phyloP scores from a whole-genome alignment of 92 coral and sea anemone genomes.

The Epizoanthus fatuus region DNA sequence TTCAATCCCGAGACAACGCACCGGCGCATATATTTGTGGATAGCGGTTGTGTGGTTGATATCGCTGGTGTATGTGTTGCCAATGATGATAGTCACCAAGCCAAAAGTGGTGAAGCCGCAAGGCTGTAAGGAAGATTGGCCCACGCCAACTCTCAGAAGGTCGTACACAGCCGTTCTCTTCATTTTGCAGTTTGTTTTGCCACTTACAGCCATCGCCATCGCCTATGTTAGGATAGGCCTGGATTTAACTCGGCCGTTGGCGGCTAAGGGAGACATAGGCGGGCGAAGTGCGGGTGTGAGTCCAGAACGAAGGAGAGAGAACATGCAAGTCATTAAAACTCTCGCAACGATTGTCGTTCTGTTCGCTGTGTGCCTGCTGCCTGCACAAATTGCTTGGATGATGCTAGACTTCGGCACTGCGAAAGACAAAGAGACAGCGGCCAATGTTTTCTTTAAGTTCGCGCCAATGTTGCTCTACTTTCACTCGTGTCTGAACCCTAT shows the following conservation, averaged over 20 bases:
- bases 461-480: conserved; percentile 85
- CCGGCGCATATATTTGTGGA: conserved; percentile 79
- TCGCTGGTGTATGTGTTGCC: conserved; percentile 85
- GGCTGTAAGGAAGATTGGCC: conserved; percentile 93
- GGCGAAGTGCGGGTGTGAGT: conserved; percentile 41
- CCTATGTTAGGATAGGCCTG: conserved; percentile 90
- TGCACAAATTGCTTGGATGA: conserved; percentile 95
- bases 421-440: conserved; percentile 67
- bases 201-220: conserved; percentile 87
- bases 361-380: conserved; percentile 96
- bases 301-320: conserved; percentile 89
- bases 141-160: conserved; percentile 60
- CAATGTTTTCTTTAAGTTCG: conserved; percentile 65
- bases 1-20: conserved; percentile 85
- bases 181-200: conserved; percentile 86
- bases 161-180: conserved; percentile 88
- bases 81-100: conserved; percentile 70
- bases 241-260: conserved; percentile 80
- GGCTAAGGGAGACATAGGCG: conserved; percentile 60
- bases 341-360: conserved; percentile 88
- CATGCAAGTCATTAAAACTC: conserved; percentile 93
- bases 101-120: conserved; percentile 72
- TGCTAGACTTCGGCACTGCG: conserved; percentile 87
- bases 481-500: conserved; percentile 96
- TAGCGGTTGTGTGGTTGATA: conserved; percentile 82